A percentile compares a stretch with the other conserved stretches of the same genome.
Evolutionary conservation across 2,797 vertebrate genomes (phyloP).

Genomic region (Thaleichthys pacificus): DNA sequence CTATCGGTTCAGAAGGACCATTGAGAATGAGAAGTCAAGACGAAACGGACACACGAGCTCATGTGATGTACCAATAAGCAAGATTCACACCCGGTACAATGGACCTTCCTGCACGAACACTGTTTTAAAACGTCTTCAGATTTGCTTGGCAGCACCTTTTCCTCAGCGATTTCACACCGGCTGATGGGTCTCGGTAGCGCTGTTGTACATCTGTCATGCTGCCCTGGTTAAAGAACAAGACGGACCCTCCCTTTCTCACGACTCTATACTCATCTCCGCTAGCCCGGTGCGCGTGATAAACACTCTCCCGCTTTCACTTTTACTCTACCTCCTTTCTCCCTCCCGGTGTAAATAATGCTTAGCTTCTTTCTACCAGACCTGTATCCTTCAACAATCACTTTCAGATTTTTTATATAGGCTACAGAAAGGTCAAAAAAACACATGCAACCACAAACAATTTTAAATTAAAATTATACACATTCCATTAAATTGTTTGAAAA

Average conservation of each 20-base stretch:
- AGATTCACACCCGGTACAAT: not conserved
- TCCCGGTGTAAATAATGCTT: not conserved
- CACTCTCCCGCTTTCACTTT: conserved; percentile 7
- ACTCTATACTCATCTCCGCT: not conserved
- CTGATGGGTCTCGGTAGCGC: not conserved
- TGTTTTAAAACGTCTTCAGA: not conserved
- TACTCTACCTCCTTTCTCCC: conserved; percentile 27
- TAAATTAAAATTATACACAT: not conserved
- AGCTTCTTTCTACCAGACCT: not conserved
- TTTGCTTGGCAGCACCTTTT: not conserved
- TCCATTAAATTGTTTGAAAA: not conserved
- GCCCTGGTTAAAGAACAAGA: not conserved
- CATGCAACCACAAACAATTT: not conserved
- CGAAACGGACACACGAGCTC: not conserved
- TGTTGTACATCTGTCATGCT: not conserved
- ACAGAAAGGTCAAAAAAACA: not conserved
- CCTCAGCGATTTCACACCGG: not conserved
- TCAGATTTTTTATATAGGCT: too few relatives aligned
- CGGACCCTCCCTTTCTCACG: not conserved
- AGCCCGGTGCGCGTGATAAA: conserved; percentile 18
- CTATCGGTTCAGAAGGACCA: not conserved
- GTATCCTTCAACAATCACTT: not conserved
- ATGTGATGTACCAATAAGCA: not conserved
- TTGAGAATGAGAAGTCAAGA: not conserved
- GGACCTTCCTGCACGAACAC: not conserved